These are phyloP conservation scores for Heliconius hermathena DNA, from an alignment of 1,140 invertebrate genomes.

Conservation along the genomic window DNA sequence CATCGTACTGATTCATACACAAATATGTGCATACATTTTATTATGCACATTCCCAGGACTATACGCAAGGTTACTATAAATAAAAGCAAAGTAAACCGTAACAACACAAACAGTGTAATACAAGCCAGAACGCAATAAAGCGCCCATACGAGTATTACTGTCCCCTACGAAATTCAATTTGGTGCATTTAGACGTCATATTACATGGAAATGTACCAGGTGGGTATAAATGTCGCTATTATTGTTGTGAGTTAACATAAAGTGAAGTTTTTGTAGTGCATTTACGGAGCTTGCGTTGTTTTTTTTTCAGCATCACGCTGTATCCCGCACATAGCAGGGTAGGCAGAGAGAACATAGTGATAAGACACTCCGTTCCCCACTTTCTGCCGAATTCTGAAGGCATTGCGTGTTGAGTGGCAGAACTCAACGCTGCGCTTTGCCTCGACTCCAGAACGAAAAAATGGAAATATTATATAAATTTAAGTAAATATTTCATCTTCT, in stretches of 20 bases:
- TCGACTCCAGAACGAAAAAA: too few species aligned
- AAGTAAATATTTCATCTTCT: too few species aligned
- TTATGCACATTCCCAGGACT: background rate
- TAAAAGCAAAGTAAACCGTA: slow-evolving; percentile 10
- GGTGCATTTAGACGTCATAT: slow-evolving; percentile 41
- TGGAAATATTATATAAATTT: too few species aligned
- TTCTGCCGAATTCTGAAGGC: too few species aligned
- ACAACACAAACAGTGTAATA: slow-evolving; percentile 20
- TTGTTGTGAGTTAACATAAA: background rate
- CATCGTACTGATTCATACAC: too few species aligned
- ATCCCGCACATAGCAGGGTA: too few species aligned
- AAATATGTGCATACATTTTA: background rate
- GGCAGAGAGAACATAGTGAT: too few species aligned
- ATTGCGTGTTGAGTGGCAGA: too few species aligned
- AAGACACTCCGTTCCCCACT: too few species aligned
- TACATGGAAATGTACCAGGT: slow-evolving; percentile 27
- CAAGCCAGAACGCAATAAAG: slow-evolving; percentile 32
- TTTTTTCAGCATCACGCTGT: too few species aligned
- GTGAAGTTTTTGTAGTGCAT: background rate
- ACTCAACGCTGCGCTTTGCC: too few species aligned
- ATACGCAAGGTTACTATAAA: background rate
- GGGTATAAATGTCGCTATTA: slow-evolving; percentile 5
- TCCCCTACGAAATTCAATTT: slow-evolving; percentile 43
- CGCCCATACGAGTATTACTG: slow-evolving; percentile 39
- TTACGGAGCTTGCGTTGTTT: background rate